phyloP scores from a whole-genome alignment of 2,888 invertebrate species.

The Apodemia hepburni region DNA sequence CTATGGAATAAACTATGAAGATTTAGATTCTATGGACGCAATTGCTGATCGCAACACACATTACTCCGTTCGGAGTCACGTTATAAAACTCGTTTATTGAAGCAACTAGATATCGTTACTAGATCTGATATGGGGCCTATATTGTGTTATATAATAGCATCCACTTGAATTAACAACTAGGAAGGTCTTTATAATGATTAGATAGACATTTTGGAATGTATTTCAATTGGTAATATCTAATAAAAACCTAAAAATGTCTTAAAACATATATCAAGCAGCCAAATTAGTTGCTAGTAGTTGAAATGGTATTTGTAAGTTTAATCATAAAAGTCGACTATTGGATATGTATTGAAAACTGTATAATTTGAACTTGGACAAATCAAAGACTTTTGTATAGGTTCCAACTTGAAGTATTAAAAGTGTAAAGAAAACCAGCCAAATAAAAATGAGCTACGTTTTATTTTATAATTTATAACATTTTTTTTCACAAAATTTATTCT shows the following conservation, averaged over 20 bases:
- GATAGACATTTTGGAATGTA: background rate
- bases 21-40: background rate
- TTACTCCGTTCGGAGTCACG: background rate
- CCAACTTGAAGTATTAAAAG: too few relatives aligned
- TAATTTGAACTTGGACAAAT: too few relatives aligned
- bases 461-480: too few relatives aligned
- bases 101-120: background rate
- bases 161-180: background rate
- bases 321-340: background rate
- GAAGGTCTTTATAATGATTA: background rate
- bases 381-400: too few relatives aligned
- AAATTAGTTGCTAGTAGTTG: background rate
- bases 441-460: too few relatives aligned
- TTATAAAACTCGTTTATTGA: background rate
- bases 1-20: background rate
- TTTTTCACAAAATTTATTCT: too few relatives aligned
- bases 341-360: background rate
- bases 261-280: background rate
- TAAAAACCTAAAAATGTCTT: background rate
- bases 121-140: constrained; percentile 4
- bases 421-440: too few relatives aligned
- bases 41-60: background rate
- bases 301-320: background rate
- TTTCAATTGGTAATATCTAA: background rate
- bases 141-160: background rate